Evolutionary conservation across 2,888 invertebrate genomes (phyloP).

Genomic region (Oligia strigilis): DNA sequence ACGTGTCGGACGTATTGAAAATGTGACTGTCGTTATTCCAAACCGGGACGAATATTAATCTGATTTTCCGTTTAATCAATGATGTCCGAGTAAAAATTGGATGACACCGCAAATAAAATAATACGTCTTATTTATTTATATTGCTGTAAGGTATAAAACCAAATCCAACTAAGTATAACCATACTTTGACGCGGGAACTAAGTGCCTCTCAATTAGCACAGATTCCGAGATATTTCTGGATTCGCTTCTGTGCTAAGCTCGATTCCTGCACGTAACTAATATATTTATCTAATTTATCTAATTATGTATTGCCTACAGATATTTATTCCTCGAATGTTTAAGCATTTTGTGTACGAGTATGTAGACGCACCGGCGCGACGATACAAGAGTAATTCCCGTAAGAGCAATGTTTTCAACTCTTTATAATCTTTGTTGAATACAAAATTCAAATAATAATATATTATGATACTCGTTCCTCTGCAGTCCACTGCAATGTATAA

Average conservation of each 20-base stretch:
- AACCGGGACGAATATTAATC: background rate
- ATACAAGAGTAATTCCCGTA: background rate
- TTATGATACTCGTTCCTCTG: background rate
- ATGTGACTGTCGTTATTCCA: background rate
- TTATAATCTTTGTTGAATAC: slow-evolving; percentile 13
- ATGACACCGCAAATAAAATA: background rate
- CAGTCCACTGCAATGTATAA: slow-evolving; percentile 16
- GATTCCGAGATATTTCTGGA: background rate
- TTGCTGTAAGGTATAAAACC: background rate
- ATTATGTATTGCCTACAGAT: background rate
- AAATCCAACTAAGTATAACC: background rate
- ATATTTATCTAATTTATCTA: background rate
- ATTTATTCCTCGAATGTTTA: background rate
- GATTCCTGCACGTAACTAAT: slow-evolving; percentile 11
- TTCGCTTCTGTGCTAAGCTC: background rate
- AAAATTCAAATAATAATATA: slow-evolving; percentile 18
- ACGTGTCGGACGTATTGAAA: slow-evolving; percentile 2
- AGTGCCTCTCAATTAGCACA: background rate
- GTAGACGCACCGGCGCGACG: background rate
- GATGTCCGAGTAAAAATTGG: too few species aligned
- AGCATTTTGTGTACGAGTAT: background rate
- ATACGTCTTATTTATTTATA: background rate
- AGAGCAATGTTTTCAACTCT: background rate
- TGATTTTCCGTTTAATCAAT: background rate
- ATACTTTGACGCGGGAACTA: background rate